Evolutionary conservation across 2,113 vertebrate genomes (phyloP).

Genomic region (Aphyosemion australe): DNA sequence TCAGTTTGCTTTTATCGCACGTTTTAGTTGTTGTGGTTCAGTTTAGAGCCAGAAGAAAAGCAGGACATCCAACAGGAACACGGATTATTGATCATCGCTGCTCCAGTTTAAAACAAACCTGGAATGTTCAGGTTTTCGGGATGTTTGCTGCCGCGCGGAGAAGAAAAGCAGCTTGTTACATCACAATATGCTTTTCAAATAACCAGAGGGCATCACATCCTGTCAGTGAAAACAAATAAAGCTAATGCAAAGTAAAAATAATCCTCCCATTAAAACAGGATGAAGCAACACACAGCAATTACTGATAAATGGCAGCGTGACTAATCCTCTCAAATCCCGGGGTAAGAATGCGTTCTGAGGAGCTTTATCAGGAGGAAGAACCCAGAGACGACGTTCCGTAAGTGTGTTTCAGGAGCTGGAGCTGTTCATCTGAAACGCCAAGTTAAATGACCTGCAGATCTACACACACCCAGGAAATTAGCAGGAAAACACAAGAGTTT

Average conservation of each 20-base stretch:
- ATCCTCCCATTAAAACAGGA: conserved; percentile 50
- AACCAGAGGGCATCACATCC: neutral
- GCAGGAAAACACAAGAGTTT: too few relatives aligned
- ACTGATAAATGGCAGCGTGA: conserved; percentile 46
- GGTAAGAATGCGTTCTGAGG: conserved; percentile 29
- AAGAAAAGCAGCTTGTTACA: conserved; percentile 3
- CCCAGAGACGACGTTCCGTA: neutral
- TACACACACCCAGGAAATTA: neutral
- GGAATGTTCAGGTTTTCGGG: conserved; percentile 10
- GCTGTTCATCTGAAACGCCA: neutral
- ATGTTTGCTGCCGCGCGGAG: neutral
- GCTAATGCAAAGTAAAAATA: conserved; percentile 22
- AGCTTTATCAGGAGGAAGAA: conserved; percentile 15
- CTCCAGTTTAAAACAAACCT: conserved; percentile 20
- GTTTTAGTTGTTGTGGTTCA: conserved; percentile 33
- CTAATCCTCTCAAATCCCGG: conserved; percentile 54
- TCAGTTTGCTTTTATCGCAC: conserved; percentile 26
- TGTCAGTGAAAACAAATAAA: conserved; percentile 23
- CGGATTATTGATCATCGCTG: conserved; percentile 36
- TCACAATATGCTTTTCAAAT: neutral
- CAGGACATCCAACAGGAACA: conserved; percentile 18
- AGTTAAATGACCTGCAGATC: neutral
- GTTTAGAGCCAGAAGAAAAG: conserved; percentile 37
- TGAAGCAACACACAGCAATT: conserved; percentile 35
- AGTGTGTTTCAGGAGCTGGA: neutral